Base-by-base conservation (phyloP, 2,888 invertebrate genomes). In the Chaitophorus viminalis region DNA sequence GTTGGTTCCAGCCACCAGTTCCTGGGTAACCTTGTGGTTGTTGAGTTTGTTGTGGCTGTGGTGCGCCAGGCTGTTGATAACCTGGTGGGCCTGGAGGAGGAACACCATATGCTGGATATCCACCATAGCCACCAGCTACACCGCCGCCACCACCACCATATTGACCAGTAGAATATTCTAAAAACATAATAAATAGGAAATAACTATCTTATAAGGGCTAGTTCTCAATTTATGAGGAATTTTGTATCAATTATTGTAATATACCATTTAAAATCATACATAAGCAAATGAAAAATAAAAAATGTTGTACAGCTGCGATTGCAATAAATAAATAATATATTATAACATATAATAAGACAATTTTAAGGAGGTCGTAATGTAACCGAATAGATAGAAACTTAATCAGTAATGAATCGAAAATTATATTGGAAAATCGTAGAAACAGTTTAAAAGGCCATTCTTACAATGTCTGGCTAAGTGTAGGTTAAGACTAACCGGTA, bases 41-140 rank as follows among this genome's bases (percentile, higher is more conserved):
- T 52, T 72, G 87, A 60, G 81, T 75, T 87, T 74, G 86, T 52
- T 78, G 87, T 25, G 74, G 18, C 25, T 87, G 87, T 0, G 79
- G 81, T 9, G 87, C 87, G 6, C 87, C 60, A 18, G 87, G 4
- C 11, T 87, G 87, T 74, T 87, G 87, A 29, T 87, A 87, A 74
- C 87, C 77, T 18, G 87, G 87, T 18, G 87, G 86, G 6, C 86
- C 87, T 2, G 87, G 87, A 21, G 87, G 87, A 87, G 87, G 87
- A 74, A 79, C 87, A 18, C 87, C 87, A 75, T 87, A 87, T 52
- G 87, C 87, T 46, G 87, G 87, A 87, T 87, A 87, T 31, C 87
- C 87, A 46, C 87, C 87, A n/a, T 87, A 87, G 75, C 87, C 87
- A 29, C 87, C 87, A 31, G 87, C 87, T 81, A 87, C 87, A 81